Evolutionary conservation across 2,797 vertebrate species (phyloP).

Genomic region (Intellagama lesueurii): DNA sequence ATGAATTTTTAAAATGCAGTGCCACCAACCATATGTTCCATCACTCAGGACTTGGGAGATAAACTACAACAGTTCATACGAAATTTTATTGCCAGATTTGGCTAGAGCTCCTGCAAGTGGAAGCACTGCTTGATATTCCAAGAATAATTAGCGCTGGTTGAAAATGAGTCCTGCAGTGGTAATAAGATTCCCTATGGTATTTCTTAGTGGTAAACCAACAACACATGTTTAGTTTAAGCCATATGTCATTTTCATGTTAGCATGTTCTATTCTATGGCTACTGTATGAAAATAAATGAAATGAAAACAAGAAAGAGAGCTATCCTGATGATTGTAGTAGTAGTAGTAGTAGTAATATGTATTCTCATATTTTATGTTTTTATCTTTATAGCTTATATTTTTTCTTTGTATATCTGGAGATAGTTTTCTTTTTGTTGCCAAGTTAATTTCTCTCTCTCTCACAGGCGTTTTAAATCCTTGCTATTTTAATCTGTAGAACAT

Average conservation of each 20-base stretch:
- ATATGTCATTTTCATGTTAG: neutral
- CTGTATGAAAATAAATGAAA: neutral
- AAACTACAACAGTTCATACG: neutral
- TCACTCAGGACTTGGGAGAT: neutral
- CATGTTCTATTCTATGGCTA: neutral
- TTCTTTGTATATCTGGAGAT: neutral
- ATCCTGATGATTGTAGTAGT: neutral
- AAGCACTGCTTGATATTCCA: neutral
- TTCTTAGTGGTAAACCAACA: neutral
- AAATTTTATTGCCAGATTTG: neutral
- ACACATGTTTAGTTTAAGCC: neutral
- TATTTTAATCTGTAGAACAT: neutral
- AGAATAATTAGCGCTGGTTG: neutral
- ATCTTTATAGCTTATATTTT: neutral
- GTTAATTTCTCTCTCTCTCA: neutral
- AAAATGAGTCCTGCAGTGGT: neutral
- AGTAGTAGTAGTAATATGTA: neutral
- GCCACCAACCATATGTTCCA: neutral
- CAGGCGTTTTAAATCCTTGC: neutral
- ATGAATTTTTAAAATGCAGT: slow-evolving; percentile 3
- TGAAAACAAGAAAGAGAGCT: neutral
- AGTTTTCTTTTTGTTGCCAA: neutral
- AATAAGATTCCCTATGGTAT: neutral
- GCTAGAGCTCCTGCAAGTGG: neutral
- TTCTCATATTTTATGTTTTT: neutral